These are phyloP conservation scores for Sitophilus oryzae DNA, from an alignment of 1,140 invertebrate species.

Conservation along the genomic window DNA sequence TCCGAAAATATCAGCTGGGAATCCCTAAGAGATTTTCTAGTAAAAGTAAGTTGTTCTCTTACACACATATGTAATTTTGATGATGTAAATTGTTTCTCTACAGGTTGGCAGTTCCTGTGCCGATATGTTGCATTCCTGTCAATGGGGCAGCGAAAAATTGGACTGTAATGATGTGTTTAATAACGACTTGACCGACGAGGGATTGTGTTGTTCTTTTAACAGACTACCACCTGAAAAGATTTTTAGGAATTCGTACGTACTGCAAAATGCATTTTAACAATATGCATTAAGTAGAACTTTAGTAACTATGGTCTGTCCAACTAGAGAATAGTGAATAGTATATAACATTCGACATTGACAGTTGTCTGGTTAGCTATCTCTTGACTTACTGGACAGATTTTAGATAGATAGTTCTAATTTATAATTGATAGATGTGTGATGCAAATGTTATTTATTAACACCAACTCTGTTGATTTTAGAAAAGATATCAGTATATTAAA, in stretches of 20 bases:
- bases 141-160: conserved; percentile 54
- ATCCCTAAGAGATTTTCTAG: conserved; percentile 30
- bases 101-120: conserved; percentile 68
- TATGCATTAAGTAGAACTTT: no score
- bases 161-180: conserved; percentile 67
- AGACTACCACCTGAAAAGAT: conserved; percentile 59
- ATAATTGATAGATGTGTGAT: no score
- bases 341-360: background rate
- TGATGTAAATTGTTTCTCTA: conserved; percentile 53
- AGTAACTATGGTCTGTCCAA: background rate
- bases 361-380: no score
- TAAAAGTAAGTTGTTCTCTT: conserved; percentile 22
- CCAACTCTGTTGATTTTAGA: conserved; percentile 43
- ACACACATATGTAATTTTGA: background rate
- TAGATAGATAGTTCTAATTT: no score
- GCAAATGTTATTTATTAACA: no score
- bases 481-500: conserved; percentile 57
- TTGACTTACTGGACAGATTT: no score
- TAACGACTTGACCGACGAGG: conserved; percentile 71
- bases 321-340: no score
- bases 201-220: conserved; percentile 77
- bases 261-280: conserved; percentile 15
- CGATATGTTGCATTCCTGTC: conserved; percentile 64
- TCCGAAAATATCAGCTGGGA: conserved; percentile 29
- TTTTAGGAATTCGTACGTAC: conserved; percentile 62